These are phyloP conservation scores for Oreortyx pictus DNA, from an alignment of 2,797 vertebrate genomes.

Conservation along the genomic window DNA sequence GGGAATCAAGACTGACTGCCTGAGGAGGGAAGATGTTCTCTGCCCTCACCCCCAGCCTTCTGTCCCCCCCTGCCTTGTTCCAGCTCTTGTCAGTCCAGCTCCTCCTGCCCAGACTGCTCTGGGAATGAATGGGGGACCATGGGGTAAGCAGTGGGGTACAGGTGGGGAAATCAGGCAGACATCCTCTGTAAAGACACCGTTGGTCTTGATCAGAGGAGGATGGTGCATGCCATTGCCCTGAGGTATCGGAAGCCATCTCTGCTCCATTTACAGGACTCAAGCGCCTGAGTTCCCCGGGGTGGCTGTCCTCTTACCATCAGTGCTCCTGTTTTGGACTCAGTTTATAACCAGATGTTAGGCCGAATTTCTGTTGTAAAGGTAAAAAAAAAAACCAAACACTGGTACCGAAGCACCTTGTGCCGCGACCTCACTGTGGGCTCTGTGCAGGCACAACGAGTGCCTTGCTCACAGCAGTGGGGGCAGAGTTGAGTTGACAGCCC, in stretches of 20 bases:
- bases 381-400: slow-evolving; percentile 21
- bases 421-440: slow-evolving; percentile 33
- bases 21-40: neutral
- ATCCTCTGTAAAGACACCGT: slow-evolving; percentile 27
- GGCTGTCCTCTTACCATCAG: slow-evolving; percentile 69
- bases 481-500: neutral
- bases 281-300: slow-evolving; percentile 70
- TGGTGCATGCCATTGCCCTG: slow-evolving; percentile 43
- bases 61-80: neutral
- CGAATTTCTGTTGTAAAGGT: slow-evolving; percentile 76
- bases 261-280: slow-evolving; percentile 75
- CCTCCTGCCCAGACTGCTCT: neutral
- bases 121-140: neutral
- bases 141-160: slow-evolving; percentile 23
- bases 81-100: neutral
- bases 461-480: neutral
- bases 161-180: slow-evolving; percentile 36
- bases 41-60: neutral
- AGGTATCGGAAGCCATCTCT: slow-evolving; percentile 75
- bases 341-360: slow-evolving; percentile 77
- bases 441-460: neutral
- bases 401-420: slow-evolving; percentile 41
- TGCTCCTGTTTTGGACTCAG: slow-evolving; percentile 71
- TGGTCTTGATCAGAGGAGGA: slow-evolving; percentile 34
- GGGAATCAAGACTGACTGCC: neutral